phyloP scores from a whole-genome alignment of 92 coral and sea anemone species.

The Palythoa heliodiscus region DNA sequence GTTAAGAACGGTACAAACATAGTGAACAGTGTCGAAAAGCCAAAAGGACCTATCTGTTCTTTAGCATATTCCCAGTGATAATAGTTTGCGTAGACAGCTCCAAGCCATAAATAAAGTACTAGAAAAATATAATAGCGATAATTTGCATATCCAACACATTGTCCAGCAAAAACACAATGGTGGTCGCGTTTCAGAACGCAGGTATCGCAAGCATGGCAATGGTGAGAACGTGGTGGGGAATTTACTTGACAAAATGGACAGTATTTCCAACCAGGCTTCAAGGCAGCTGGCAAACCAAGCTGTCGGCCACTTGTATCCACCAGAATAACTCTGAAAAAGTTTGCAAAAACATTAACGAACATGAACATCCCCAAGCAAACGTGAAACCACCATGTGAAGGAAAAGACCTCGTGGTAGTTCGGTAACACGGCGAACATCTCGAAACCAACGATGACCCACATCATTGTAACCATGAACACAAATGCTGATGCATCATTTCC shows the following conservation, averaged over 20 bases:
- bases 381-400: constrained; percentile 76
- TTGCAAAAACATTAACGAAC: constrained; percentile 91
- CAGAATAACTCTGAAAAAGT: constrained; percentile 78
- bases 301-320: constrained; percentile 87
- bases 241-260: constrained; percentile 95
- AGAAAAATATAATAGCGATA: constrained; percentile 91
- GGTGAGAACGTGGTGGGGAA: constrained; percentile 89
- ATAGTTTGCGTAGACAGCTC: constrained; percentile 90
- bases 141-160: constrained; percentile 90
- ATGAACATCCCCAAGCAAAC: constrained; percentile 76
- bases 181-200: constrained; percentile 94
- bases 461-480: constrained; percentile 75
- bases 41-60: constrained; percentile 71
- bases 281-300: constrained; percentile 84
- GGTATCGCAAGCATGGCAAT: constrained; percentile 89
- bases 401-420: constrained; percentile 76
- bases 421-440: constrained; percentile 89
- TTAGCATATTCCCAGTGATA: constrained; percentile 90
- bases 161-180: constrained; percentile 94
- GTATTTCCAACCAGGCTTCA: constrained; percentile 96
- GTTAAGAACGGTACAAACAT: constrained; percentile 86
- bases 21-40: constrained; percentile 79
- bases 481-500: constrained; percentile 86
- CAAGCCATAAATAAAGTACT: constrained; percentile 89
- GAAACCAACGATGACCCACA: constrained; percentile 78